These are phyloP conservation scores for Homarus americanus DNA, from an alignment of 1,140 invertebrate genomes.

Conservation along the genomic window DNA sequence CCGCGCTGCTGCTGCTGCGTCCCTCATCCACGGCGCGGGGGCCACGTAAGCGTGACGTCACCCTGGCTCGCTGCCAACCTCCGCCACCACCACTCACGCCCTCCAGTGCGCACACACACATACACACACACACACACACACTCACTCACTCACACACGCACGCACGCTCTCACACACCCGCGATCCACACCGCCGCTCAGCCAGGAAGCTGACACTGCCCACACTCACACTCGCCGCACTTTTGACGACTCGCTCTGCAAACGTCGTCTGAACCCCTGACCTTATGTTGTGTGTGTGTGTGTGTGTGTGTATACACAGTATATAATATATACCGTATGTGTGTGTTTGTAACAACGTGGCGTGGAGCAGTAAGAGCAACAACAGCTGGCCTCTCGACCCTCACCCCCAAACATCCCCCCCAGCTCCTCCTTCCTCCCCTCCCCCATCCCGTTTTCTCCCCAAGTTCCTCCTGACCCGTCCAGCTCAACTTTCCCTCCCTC, in stretches of 20 bases:
- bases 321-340: no score
- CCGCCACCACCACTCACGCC: not conserved
- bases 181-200: conserved; percentile 17
- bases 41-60: conserved; percentile 1
- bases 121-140: not conserved
- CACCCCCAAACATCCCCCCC: not conserved
- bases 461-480: no score
- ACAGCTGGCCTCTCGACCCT: not conserved
- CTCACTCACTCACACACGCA: not conserved
- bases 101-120: no score
- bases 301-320: not conserved
- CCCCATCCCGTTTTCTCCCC: not conserved
- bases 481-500: not conserved
- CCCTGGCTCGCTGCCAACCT: not conserved
- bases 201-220: conserved; percentile 36
- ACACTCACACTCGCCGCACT: no score
- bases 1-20: conserved; percentile 26
- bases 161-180: not conserved
- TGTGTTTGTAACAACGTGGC: no score
- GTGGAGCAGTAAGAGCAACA: not conserved
- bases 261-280: conserved; percentile 23
- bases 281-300: not conserved
- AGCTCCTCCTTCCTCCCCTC: not conserved
- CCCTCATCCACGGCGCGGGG: conserved; percentile 50
- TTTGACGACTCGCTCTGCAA: no score